Conservation (phyloP, 2,797 vertebrate species). For the Prionace glauca region DNA sequence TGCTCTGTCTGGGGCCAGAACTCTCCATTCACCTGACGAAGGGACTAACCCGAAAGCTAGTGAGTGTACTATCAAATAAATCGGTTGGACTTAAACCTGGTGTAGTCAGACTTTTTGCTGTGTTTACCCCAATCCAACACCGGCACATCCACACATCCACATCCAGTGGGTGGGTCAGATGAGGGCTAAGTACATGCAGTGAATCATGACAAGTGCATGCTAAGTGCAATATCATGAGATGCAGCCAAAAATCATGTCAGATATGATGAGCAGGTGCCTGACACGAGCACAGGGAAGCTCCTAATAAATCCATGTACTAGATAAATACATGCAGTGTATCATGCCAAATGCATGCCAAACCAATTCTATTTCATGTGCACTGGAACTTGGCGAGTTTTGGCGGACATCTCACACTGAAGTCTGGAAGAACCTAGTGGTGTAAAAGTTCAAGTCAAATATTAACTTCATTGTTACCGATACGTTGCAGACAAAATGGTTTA, state of each 20-base stretch:
- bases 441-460: not conserved
- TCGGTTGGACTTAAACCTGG: too few species aligned
- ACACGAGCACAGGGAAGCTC: not conserved
- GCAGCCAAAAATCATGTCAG: conserved; percentile 11
- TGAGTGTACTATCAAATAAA: too few species aligned
- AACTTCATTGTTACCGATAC: not conserved
- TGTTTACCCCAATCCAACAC: too few species aligned
- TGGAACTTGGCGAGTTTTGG: not conserved
- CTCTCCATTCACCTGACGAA: too few species aligned
- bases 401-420: not conserved
- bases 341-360: not conserved
- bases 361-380: not conserved
- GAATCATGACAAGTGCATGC: not conserved
- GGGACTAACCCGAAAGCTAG: too few species aligned
- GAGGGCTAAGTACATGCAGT: not conserved
- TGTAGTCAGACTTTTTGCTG: too few species aligned
- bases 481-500: not conserved
- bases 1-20: too few species aligned
- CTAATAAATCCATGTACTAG: not conserved
- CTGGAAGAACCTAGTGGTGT: conserved; percentile 5
- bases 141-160: too few species aligned
- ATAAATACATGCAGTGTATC: not conserved
- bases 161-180: not conserved
- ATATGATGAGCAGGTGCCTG: not conserved
- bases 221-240: not conserved